Base-by-base conservation (phyloP, 2,888 invertebrate species). In the Mechanitis mazaeus region DNA sequence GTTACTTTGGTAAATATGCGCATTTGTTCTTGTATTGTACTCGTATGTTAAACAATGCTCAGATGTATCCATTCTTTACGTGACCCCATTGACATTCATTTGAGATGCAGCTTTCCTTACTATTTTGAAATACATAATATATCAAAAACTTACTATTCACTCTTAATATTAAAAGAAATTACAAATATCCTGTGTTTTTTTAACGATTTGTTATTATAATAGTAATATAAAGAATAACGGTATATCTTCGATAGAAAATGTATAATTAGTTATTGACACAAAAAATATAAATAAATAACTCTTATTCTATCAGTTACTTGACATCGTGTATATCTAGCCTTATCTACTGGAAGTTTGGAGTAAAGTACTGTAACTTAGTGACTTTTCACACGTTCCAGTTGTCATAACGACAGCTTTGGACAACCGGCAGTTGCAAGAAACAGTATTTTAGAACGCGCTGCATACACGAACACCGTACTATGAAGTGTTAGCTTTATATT, bases 1-100 rank as follows among this genome's bases (percentile, higher is more conserved):
- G 58, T 50, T 73, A 72, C 72, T 74, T 60, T 69, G 69, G 72
- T 83, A 80, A 86, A 83, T 84, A 88, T 87, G 84, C 81, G 82
- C 86, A 85, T 85, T 81, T 76, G 54, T 77, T 76, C 71, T 74
- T 70, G 72, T 72, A 85, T 86, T 86, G 85, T 20, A 20, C 20
- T 20, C 20, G 20, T 86, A 84, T 86, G 85, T 75, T 76, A 85
- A 85, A 77, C 73, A 68, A 57, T 65, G 73, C 66, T 72, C 67
- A 62, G 65, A 78, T 77, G 79, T 79, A 80, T 79, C 81, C 83
- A 81, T 79, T 80, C 69, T 66, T 68, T 81, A 77, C 79, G 74
- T 87, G 87, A 87, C 85, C 87, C 76, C 72, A 69, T 67, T 69
- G 73, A 77, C 78, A 74, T 74, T 50, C 50, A 31, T 31, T 31